phyloP scores from a whole-genome alignment of 2,113 vertebrate genomes.

The Antigone vipio region DNA sequence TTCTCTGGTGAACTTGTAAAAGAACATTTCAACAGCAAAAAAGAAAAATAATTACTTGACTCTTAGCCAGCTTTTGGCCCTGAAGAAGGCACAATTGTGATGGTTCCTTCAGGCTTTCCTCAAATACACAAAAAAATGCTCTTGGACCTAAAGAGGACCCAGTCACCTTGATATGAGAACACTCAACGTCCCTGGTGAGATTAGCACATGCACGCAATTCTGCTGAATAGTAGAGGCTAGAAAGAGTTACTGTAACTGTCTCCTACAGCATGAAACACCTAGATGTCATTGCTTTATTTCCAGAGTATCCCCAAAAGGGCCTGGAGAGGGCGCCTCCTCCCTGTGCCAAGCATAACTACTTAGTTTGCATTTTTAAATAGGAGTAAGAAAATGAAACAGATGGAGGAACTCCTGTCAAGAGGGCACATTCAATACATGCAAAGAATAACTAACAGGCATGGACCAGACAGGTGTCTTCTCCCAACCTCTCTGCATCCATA shows the following conservation, averaged over 20 bases:
- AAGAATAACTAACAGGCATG: neutral
- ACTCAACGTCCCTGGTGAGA: neutral
- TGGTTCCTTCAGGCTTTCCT: neutral
- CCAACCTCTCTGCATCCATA: neutral
- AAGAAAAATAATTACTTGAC: neutral
- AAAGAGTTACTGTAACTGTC: neutral
- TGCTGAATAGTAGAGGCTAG: neutral
- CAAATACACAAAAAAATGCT: neutral
- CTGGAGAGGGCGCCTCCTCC: slow-evolving; percentile 63
- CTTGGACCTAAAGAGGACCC: neutral
- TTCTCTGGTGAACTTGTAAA: neutral
- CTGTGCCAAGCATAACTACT: neutral
- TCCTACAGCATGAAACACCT: neutral
- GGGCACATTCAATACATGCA: neutral
- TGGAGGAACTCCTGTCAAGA: neutral
- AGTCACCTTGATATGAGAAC: neutral
- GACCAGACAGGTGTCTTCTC: neutral
- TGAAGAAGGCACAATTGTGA: neutral
- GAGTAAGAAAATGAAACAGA: neutral
- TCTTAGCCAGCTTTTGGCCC: neutral
- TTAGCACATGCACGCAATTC: neutral
- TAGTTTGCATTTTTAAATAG: neutral
- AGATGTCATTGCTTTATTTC: neutral
- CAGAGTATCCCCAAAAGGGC: slow-evolving; percentile 10
- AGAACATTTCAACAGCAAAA: neutral